Percentiles rank a stretch among this genome's conserved stretches.
These are phyloP conservation scores for Pachydiplax longipennis DNA, from an alignment of 2,888 invertebrate species.

Conservation along the genomic window DNA sequence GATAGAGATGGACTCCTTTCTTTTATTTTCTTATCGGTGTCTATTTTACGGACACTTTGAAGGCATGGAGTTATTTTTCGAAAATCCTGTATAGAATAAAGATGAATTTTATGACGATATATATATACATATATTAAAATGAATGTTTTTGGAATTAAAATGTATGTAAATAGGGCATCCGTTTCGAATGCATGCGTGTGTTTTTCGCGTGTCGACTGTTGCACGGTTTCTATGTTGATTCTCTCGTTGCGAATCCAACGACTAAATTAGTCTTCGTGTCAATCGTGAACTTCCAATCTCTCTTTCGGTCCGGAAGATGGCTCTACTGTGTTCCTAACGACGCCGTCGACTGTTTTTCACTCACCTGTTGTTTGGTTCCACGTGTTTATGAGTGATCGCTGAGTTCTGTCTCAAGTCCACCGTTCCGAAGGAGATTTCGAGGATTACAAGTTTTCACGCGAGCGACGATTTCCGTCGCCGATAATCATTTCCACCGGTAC, in stretches of 20 bases:
- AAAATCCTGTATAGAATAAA: background rate
- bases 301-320: slow-evolving; percentile 28
- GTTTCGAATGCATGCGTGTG: background rate
- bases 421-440: background rate
- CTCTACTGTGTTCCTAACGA: background rate
- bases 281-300: background rate
- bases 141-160: background rate
- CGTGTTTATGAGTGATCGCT: background rate
- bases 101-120: background rate
- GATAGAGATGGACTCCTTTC: background rate
- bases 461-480: too few species aligned
- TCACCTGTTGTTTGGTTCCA: background rate
- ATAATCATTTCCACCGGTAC: background rate
- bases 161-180: background rate
- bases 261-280: background rate
- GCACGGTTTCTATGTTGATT: too few species aligned
- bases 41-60: too few species aligned
- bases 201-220: background rate
- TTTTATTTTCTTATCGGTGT: background rate
- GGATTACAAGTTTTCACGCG: background rate
- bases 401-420: background rate
- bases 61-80: background rate
- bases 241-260: background rate
- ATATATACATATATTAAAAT: background rate
- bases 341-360: background rate